Conservation (phyloP, 1,140 invertebrate species). For the Schlechtendalia chinensis region DNA sequence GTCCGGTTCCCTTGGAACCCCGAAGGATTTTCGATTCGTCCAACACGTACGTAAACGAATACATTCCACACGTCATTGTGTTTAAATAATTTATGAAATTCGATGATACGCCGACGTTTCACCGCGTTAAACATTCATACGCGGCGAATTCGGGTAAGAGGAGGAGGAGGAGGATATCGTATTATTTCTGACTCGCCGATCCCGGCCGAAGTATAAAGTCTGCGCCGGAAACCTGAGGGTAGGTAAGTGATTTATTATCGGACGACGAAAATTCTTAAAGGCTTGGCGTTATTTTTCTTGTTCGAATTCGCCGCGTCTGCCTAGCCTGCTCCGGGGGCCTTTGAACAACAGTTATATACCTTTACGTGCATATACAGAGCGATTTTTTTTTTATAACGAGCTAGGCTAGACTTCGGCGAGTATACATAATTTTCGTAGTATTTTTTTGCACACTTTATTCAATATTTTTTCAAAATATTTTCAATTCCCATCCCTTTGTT, state of each 20-base stretch:
- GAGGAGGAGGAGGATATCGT: too few relatives aligned
- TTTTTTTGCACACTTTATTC: too few relatives aligned
- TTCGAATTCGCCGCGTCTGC: too few relatives aligned
- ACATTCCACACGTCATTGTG: neutral
- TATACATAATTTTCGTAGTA: too few relatives aligned
- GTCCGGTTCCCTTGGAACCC: neutral
- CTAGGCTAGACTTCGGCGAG: too few relatives aligned
- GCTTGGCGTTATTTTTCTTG: neutral
- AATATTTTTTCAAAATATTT: too few relatives aligned
- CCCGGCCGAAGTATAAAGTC: neutral
- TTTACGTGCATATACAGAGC: too few relatives aligned
- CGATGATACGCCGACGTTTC: neutral
- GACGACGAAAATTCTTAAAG: neutral
- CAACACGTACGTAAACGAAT: neutral
- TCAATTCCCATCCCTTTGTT: too few relatives aligned
- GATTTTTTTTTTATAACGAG: too few relatives aligned
- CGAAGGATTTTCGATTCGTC: neutral
- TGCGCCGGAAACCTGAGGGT: too few relatives aligned
- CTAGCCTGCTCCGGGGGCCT: too few relatives aligned
- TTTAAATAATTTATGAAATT: slow-evolving; percentile 31
- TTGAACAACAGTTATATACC: neutral
- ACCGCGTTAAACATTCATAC: neutral
- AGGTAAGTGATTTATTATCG: neutral
- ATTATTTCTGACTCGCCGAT: neutral
- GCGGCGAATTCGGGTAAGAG: too few relatives aligned